These are phyloP conservation scores for Piliocolobus tephrosceles DNA, from an alignment of 2,113 vertebrate species.

Conservation along the genomic window DNA sequence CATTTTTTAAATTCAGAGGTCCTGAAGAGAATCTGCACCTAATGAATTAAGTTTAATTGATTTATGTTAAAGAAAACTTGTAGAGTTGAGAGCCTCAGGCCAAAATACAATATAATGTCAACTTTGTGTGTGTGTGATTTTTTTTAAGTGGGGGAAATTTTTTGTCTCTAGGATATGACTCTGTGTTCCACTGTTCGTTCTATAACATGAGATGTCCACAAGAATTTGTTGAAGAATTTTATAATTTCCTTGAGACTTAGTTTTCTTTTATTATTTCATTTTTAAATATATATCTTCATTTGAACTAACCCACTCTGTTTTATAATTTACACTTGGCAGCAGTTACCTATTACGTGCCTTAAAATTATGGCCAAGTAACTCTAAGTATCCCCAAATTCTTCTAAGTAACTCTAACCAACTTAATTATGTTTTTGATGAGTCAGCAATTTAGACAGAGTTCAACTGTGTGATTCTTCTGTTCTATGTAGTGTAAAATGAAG, in stretches of 20 bases:
- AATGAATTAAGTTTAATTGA: conserved; percentile 81
- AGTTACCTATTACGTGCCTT: neutral
- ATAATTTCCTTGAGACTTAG: conserved; percentile 13
- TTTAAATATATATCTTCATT: conserved; percentile 44
- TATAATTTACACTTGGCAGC: conserved; percentile 16
- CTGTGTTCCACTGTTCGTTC: conserved; percentile 45
- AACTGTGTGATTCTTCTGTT: neutral
- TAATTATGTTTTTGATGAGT: neutral
- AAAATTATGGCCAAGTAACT: neutral
- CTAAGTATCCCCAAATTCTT: neutral
- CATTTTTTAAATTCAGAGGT: conserved; percentile 82
- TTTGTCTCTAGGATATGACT: conserved; percentile 64
- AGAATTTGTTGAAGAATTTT: conserved; percentile 56
- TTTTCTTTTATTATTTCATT: conserved; percentile 58
- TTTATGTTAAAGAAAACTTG: conserved; percentile 80
- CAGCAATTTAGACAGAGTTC: neutral
- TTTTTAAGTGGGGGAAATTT: conserved; percentile 75
- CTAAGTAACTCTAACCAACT: neutral
- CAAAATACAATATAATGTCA: conserved; percentile 76
- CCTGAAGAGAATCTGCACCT: conserved; percentile 79
- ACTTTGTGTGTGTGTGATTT: conserved; percentile 26
- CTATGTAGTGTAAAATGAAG: neutral
- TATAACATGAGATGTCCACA: conserved; percentile 48
- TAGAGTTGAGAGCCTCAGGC: conserved; percentile 73
- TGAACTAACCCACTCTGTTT: neutral